A percentile compares a stretch with the other conserved stretches of the same genome.
Evolutionary conservation across 2,113 vertebrate genomes (phyloP).

Genomic region (Nanger granti): DNA sequence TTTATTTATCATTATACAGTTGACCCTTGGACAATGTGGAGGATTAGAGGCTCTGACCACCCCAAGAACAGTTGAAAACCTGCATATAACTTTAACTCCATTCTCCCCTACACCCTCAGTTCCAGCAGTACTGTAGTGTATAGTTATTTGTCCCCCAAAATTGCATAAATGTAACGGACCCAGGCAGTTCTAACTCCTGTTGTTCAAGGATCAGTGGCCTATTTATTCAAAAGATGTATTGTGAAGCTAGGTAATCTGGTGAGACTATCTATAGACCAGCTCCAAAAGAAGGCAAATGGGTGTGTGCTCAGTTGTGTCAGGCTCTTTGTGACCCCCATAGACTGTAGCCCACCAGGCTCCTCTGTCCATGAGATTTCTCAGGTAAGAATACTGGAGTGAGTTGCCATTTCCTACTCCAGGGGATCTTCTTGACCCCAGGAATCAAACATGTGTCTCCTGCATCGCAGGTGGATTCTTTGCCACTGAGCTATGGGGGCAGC

Average conservation of each 20-base stretch:
- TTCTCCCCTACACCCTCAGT: background rate
- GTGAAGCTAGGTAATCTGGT: conserved; percentile 44
- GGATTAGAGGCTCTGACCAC: background rate
- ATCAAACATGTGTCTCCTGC: background rate
- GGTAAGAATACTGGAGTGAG: background rate
- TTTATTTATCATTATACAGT: conserved; percentile 55
- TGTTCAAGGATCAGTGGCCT: background rate
- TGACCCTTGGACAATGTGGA: background rate
- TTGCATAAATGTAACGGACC: background rate
- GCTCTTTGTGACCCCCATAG: background rate
- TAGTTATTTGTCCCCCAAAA: background rate
- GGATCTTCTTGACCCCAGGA: background rate
- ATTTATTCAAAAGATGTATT: conserved; percentile 64
- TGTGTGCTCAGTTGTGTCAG: background rate
- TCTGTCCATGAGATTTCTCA: background rate
- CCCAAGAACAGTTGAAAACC: background rate
- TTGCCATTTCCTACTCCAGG: background rate
- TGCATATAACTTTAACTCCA: background rate
- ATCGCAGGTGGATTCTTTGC: background rate
- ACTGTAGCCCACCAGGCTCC: background rate
- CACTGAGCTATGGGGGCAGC: background rate
- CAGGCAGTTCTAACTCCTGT: background rate
- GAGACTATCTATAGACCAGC: conserved; percentile 41
- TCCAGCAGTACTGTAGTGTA: background rate
- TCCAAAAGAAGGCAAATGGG: background rate